Evolutionary conservation across 2,797 vertebrate species (phyloP).

Genomic region (Bryconaethiops microstoma): DNA sequence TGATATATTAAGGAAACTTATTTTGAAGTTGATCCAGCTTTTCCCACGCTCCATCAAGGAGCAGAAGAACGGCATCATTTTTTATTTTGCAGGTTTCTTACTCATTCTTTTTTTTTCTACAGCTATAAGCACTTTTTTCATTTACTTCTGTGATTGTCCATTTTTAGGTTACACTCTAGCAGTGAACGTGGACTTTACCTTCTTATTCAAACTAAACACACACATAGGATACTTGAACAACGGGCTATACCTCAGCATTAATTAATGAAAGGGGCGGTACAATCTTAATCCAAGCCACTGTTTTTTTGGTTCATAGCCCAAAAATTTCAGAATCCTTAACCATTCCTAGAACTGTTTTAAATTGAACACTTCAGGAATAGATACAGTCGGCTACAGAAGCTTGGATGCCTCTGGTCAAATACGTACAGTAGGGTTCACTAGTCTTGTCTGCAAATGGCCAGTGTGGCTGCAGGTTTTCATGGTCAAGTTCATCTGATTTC

Average conservation of each 20-base stretch:
- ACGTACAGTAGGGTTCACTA: too few relatives aligned
- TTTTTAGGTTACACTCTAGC: neutral
- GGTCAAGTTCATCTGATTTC: too few relatives aligned
- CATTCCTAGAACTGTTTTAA: neutral
- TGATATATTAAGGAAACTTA: neutral
- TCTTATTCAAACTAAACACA: neutral
- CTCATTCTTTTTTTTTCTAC: neutral
- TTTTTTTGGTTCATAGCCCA: neutral
- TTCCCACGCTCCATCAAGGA: neutral
- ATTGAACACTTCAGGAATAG: neutral
- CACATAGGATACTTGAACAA: neutral
- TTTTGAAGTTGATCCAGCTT: slow-evolving; percentile 1
- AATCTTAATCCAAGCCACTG: neutral
- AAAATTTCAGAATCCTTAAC: neutral
- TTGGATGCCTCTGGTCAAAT: too few relatives aligned
- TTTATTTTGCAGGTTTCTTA: neutral
- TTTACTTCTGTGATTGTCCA: neutral
- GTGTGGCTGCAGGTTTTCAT: too few relatives aligned
- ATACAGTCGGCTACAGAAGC: neutral
- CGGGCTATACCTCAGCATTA: slow-evolving; percentile 1
- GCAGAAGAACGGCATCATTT: neutral
- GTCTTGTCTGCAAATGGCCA: too few relatives aligned
- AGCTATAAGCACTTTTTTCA: neutral
- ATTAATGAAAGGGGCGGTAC: neutral
- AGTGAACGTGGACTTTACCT: neutral